Conservation (phyloP, 2,797 vertebrate species). For the Amphiprion clarkii region DNA sequence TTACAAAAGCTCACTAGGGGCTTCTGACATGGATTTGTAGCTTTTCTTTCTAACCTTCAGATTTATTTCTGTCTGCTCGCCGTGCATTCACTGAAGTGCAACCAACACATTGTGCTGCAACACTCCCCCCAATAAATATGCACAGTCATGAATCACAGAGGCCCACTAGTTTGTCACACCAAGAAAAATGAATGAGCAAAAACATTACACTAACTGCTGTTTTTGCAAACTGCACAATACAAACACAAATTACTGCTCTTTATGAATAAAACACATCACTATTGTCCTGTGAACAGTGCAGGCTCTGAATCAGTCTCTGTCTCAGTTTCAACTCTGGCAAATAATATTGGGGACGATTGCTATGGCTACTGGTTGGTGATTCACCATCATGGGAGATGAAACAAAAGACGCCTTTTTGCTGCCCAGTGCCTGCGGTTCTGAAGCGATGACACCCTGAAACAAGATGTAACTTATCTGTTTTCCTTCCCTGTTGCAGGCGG, state of each 20-base stretch:
- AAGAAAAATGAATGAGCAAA: not conserved
- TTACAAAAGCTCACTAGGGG: constrained; percentile 5
- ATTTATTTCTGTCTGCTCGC: constrained; percentile 53
- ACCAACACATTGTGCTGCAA: constrained; percentile 25
- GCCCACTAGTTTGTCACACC: not conserved
- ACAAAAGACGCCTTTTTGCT: constrained; percentile 72
- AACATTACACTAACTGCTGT: too few relatives aligned
- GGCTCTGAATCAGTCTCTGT: constrained; percentile 28
- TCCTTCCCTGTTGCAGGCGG: constrained; percentile 23
- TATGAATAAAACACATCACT: not conserved
- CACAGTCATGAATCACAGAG: constrained; percentile 25
- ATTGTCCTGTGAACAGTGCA: not conserved
- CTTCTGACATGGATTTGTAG: constrained; percentile 35
- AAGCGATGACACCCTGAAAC: constrained; percentile 54
- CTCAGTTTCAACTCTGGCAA: constrained; percentile 25
- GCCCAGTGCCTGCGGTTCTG: constrained; percentile 50
- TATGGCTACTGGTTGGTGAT: constrained; percentile 71
- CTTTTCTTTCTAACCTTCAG: constrained; percentile 43
- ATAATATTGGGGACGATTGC: constrained; percentile 62
- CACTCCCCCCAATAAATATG: constrained; percentile 50
- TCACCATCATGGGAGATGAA: constrained; percentile 76
- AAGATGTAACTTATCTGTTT: constrained; percentile 55
- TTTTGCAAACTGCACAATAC: not conserved
- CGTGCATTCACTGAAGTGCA: constrained; percentile 22
- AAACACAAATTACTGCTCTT: constrained; percentile 5